Conservation (phyloP, 2,888 invertebrate species). For the Rhyacophila evoluta region DNA sequence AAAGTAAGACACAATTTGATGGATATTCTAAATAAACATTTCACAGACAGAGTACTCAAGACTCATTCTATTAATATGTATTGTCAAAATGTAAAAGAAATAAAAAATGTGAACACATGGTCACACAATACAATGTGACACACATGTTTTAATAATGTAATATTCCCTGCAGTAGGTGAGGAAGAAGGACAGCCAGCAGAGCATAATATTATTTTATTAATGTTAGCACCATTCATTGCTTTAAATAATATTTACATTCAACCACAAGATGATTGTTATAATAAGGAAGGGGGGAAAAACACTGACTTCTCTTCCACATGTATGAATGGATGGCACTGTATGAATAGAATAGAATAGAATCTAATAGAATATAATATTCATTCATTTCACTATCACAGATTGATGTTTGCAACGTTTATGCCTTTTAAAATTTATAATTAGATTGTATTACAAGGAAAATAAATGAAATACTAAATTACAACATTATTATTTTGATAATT, state of each 20-base stretch:
- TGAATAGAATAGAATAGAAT: too few relatives aligned
- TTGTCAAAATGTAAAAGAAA: background rate
- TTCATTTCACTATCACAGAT: too few relatives aligned
- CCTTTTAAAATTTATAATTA: too few relatives aligned
- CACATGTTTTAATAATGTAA: background rate
- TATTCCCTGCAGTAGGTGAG: background rate
- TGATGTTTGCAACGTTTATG: too few relatives aligned
- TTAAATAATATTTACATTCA: background rate
- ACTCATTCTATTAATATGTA: too few relatives aligned
- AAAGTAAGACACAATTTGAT: too few relatives aligned
- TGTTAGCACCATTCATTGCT: background rate
- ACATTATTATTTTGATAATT: too few relatives aligned
- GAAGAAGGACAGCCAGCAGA: background rate
- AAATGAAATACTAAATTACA: too few relatives aligned
- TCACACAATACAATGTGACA: background rate
- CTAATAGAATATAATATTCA: too few relatives aligned
- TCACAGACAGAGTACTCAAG: too few relatives aligned
- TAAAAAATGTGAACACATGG: background rate
- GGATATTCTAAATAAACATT: too few relatives aligned
- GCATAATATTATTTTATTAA: constrained; percentile 1
- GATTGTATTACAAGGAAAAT: too few relatives aligned
- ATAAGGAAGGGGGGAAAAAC: background rate
- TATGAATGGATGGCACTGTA: background rate
- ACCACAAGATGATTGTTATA: background rate
- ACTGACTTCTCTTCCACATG: background rate